phyloP scores from a whole-genome alignment of 2,113 vertebrate genomes.

The Pao palembangensis region DNA sequence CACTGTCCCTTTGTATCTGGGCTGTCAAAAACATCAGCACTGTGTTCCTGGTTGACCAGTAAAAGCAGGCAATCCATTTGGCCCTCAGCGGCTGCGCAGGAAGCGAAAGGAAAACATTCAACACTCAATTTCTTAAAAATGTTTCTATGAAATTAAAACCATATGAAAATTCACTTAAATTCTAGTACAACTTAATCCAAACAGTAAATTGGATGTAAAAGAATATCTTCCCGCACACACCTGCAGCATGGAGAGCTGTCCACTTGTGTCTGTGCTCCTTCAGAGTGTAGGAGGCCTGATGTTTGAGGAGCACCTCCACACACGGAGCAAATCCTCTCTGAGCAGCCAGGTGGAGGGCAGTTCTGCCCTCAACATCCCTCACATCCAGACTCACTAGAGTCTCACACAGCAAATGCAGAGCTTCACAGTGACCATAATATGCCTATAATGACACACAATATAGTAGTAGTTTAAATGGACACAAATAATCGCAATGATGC shows the following conservation, averaged over 20 bases:
- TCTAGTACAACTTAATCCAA: no score
- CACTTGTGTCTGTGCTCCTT: slow-evolving; percentile 85
- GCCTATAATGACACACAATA: slow-evolving; percentile 72
- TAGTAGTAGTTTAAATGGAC: background rate
- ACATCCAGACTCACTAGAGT: slow-evolving; percentile 94
- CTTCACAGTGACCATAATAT: slow-evolving; percentile 93
- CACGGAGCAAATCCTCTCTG: slow-evolving; percentile 83
- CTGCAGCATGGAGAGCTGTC: slow-evolving; percentile 89
- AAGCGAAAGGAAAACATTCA: background rate
- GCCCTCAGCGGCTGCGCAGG: slow-evolving; percentile 82
- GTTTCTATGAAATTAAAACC: background rate
- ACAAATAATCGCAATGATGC: no score
- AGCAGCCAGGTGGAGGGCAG: slow-evolving; percentile 88
- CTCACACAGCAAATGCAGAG: slow-evolving; percentile 87
- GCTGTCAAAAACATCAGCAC: slow-evolving; percentile 84
- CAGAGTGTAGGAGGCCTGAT: slow-evolving; percentile 84
- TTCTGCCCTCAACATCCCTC: slow-evolving; percentile 85
- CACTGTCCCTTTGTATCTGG: slow-evolving; percentile 88
- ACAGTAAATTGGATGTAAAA: background rate
- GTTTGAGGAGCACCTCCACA: slow-evolving; percentile 88
- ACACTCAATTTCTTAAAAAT: background rate
- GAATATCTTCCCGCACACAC: slow-evolving; percentile 54
- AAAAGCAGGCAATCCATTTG: slow-evolving; percentile 90
- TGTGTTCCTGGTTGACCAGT: slow-evolving; percentile 86
- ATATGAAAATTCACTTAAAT: background rate